These are phyloP conservation scores for Imbricaverruca yamaguchii DNA, from an alignment of 2,888 invertebrate species.

Conservation along the genomic window DNA sequence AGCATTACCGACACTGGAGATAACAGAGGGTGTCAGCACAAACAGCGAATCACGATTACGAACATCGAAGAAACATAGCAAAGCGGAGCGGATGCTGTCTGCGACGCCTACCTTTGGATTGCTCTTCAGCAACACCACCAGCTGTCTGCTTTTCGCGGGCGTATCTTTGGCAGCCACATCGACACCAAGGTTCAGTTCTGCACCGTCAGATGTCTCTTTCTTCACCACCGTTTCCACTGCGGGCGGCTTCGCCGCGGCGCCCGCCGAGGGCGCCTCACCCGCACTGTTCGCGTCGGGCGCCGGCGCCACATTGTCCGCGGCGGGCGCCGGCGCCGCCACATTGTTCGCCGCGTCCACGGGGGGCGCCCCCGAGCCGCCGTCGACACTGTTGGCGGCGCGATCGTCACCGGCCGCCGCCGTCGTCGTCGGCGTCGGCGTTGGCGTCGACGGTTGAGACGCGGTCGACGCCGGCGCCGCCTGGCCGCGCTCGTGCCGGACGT, in stretches of 20 bases:
- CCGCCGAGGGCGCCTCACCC: background rate
- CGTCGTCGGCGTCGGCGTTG: too few relatives aligned
- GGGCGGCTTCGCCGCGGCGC: background rate
- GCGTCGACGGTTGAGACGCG: too few relatives aligned
- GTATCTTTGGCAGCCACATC: background rate
- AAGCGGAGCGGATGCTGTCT: too few relatives aligned
- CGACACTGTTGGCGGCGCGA: background rate
- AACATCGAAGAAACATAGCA: too few relatives aligned
- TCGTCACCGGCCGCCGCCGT: background rate
- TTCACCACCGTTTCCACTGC: background rate
- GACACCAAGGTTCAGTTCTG: background rate
- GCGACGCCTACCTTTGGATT: conserved; percentile 3
- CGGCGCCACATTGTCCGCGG: conserved; percentile 19
- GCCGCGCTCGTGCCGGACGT: background rate
- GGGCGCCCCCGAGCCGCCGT: conserved; percentile 8
- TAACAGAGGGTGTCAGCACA: too few relatives aligned
- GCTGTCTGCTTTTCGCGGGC: background rate
- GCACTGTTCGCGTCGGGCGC: background rate
- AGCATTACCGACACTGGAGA: too few relatives aligned
- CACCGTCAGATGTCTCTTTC: background rate
- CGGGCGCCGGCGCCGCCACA: conserved; percentile 18
- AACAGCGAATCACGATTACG: too few relatives aligned
- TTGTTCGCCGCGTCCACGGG: conserved; percentile 19
- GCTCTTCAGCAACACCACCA: background rate
- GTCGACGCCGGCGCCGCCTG: too few relatives aligned